Evolutionary conservation across 2,888 invertebrate genomes (phyloP).

Genomic region (Keiferia lycopersicella): DNA sequence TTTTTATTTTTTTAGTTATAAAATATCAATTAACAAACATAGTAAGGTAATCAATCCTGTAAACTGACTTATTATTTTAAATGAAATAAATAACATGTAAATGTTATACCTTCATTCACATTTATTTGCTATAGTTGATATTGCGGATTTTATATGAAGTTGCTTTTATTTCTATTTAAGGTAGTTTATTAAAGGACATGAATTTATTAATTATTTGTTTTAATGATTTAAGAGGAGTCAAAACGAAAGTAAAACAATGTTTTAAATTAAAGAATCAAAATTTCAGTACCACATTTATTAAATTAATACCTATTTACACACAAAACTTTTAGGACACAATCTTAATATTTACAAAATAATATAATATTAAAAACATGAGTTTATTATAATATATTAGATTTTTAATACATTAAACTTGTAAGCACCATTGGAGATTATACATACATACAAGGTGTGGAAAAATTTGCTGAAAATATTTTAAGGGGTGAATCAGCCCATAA

Average conservation of each 20-base stretch:
- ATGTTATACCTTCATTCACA: conserved; percentile 35
- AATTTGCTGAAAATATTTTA: too few species aligned
- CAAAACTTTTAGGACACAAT: too few species aligned
- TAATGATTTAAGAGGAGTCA: too few species aligned
- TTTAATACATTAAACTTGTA: too few species aligned
- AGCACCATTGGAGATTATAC: too few species aligned
- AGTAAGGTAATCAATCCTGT: not conserved
- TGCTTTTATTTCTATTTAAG: conserved; percentile 48
- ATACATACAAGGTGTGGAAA: too few species aligned
- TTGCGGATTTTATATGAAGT: conserved; percentile 46
- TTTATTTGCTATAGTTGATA: conserved; percentile 39
- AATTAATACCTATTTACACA: too few species aligned
- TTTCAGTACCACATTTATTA: too few species aligned
- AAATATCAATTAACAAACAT: conserved; percentile 11
- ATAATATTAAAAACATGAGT: too few species aligned
- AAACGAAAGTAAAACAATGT: not conserved
- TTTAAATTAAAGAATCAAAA: not conserved
- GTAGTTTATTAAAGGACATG: conserved; percentile 38
- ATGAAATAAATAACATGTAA: conserved; percentile 33
- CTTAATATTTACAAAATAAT: too few species aligned
- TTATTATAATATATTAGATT: too few species aligned
- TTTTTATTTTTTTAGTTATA: not conserved
- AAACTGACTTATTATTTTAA: conserved; percentile 20
- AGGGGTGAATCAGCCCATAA: too few species aligned
- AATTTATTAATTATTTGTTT: conserved; percentile 19